These are phyloP conservation scores for Cepaea hortensis DNA, from an alignment of 2,888 invertebrate genomes.

Conservation along the genomic window DNA sequence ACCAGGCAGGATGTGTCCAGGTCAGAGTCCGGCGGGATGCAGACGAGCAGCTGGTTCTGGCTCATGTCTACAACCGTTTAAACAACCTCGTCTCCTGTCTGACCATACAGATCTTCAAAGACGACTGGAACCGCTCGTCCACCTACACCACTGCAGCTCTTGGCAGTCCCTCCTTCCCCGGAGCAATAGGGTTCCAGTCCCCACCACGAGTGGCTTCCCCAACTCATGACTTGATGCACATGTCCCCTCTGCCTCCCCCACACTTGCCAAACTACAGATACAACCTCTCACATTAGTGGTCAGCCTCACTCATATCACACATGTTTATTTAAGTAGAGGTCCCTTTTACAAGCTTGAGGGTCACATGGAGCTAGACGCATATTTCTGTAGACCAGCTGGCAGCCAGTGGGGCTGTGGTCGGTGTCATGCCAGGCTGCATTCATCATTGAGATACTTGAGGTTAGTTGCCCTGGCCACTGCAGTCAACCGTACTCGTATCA, in stretches of 20 bases:
- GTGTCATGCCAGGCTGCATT: too few relatives aligned
- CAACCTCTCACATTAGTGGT: conserved; percentile 3
- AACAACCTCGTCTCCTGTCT: conserved; percentile 79
- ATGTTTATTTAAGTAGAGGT: too few relatives aligned
- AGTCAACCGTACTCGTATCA: too few relatives aligned
- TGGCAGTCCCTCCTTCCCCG: conserved; percentile 33
- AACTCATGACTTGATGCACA: conserved; percentile 10
- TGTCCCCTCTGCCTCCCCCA: conserved; percentile 15
- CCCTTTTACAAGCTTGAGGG: too few relatives aligned
- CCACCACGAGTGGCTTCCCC: conserved; percentile 44
- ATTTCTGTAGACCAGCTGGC: too few relatives aligned
- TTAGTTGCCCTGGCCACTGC: too few relatives aligned
- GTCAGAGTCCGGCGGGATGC: conserved; percentile 81
- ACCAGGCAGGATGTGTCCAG: conserved; percentile 80
- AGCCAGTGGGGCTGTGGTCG: too few relatives aligned
- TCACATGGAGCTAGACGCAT: too few relatives aligned
- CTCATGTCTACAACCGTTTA: conserved; percentile 80
- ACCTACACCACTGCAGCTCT: conserved; percentile 39
- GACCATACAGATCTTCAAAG: conserved; percentile 80
- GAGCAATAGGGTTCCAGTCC: conserved; percentile 19
- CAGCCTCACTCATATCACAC: too few relatives aligned
- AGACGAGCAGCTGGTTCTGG: conserved; percentile 81
- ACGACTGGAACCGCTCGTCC: conserved; percentile 74
- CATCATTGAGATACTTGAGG: too few relatives aligned
- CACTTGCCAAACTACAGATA: conserved; percentile 13